A percentile compares a stretch with the other conserved stretches of the same genome.
phyloP scores from a whole-genome alignment of 1,140 invertebrate genomes.

The Temnothorax nylanderi region DNA sequence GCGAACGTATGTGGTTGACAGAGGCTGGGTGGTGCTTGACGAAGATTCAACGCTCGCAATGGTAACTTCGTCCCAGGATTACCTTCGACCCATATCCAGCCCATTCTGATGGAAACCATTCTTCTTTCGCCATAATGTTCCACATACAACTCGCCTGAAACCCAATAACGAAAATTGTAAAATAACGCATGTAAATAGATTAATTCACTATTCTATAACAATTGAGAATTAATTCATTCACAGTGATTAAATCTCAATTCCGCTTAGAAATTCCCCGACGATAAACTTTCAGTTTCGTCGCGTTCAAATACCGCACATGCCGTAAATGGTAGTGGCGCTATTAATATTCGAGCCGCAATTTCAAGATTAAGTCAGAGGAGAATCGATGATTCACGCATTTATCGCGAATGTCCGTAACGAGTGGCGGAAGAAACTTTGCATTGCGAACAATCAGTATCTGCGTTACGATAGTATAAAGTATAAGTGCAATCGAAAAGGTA shows the following conservation, averaged over 20 bases:
- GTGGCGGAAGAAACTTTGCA: not conserved
- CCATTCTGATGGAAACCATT: constrained; percentile 84
- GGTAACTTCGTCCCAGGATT: constrained; percentile 82
- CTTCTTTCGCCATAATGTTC: constrained; percentile 82
- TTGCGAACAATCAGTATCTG: not conserved
- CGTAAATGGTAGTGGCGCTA: constrained; percentile 26
- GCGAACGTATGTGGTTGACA: constrained; percentile 82
- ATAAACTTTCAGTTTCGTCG: constrained; percentile 35
- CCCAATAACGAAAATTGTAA: constrained; percentile 21
- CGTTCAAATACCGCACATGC: not conserved
- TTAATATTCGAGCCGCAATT: constrained; percentile 33
- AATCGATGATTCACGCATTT: constrained; percentile 47
- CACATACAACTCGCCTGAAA: constrained; percentile 86
- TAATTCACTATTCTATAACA: not conserved
- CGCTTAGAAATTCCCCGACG: constrained; percentile 1
- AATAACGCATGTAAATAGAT: not conserved
- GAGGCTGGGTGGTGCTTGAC: constrained; percentile 82
- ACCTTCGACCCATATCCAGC: constrained; percentile 84
- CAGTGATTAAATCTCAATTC: constrained; percentile 14
- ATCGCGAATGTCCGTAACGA: constrained; percentile 8
- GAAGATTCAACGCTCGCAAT: constrained; percentile 85
- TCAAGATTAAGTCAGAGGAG: constrained; percentile 42
- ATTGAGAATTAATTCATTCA: constrained; percentile 28
- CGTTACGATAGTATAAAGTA: not conserved
- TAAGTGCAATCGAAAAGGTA: not conserved